Conservation (phyloP, 1,140 invertebrate genomes). For the Pentalonia nigronervosa region DNA sequence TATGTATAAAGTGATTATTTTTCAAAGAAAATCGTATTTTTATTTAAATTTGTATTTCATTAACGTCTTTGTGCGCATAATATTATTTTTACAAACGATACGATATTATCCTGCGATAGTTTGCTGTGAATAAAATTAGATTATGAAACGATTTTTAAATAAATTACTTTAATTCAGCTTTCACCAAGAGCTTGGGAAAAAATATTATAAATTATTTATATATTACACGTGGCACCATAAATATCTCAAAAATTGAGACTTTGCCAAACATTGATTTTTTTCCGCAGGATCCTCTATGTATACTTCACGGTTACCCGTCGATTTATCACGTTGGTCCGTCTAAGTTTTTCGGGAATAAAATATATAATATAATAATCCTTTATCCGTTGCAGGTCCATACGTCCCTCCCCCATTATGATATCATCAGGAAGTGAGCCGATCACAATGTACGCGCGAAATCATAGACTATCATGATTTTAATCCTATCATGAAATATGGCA, state of each 20-base stretch:
- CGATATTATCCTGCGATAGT: not conserved
- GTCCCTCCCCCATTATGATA: not conserved
- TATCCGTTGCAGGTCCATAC: not conserved
- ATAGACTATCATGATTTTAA: not conserved
- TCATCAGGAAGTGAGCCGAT: not conserved
- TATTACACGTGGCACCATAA: not conserved
- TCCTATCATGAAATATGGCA: not conserved
- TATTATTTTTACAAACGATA: not conserved
- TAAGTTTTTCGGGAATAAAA: not conserved
- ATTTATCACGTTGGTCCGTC: not conserved
- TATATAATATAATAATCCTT: not conserved
- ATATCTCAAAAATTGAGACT: constrained; percentile 1
- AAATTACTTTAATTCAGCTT: constrained; percentile 33
- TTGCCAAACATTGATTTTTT: constrained; percentile 33
- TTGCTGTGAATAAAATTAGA: constrained; percentile 2
- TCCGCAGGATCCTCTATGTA: not conserved
- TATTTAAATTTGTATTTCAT: constrained; percentile 32
- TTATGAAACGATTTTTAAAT: constrained; percentile 34
- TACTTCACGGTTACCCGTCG: not conserved
- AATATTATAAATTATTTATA: constrained; percentile 34
- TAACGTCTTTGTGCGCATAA: not conserved
- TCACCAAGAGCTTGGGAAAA: not conserved
- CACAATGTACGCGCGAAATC: not conserved
- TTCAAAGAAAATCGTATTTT: not conserved
- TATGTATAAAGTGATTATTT: not conserved